phyloP scores from a whole-genome alignment of 2,113 vertebrate genomes.

The Zapornia atra region DNA sequence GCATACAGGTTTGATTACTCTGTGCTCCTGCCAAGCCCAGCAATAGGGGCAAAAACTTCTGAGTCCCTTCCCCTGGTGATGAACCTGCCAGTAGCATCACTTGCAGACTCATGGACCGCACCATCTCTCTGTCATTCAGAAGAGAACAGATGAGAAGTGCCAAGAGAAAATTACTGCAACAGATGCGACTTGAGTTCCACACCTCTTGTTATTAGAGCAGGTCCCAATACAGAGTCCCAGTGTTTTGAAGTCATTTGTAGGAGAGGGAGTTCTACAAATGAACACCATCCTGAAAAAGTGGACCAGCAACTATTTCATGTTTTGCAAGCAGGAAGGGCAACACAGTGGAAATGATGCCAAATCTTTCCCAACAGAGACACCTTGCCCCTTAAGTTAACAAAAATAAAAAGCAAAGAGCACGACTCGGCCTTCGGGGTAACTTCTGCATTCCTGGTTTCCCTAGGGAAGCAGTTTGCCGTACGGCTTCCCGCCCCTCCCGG shows the following conservation, averaged over 20 bases:
- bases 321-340: neutral
- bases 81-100: neutral
- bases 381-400: neutral
- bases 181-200: neutral
- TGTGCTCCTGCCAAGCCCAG: neutral
- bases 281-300: neutral
- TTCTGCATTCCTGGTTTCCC: neutral
- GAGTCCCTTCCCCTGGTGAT: neutral
- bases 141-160: neutral
- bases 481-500: neutral
- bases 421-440: neutral
- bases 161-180: neutral
- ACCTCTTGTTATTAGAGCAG: neutral
- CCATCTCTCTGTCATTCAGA: fast-evolving
- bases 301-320: neutral
- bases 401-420: neutral
- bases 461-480: neutral
- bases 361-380: neutral
- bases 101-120: neutral
- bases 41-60: neutral
- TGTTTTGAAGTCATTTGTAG: neutral
- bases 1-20: fast-evolving
- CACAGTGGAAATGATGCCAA: fast-evolving
- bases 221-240: fast-evolving
- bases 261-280: neutral